Conservation (phyloP, 2,888 invertebrate genomes). For the Mesorhabditis spiculigera region DNA sequence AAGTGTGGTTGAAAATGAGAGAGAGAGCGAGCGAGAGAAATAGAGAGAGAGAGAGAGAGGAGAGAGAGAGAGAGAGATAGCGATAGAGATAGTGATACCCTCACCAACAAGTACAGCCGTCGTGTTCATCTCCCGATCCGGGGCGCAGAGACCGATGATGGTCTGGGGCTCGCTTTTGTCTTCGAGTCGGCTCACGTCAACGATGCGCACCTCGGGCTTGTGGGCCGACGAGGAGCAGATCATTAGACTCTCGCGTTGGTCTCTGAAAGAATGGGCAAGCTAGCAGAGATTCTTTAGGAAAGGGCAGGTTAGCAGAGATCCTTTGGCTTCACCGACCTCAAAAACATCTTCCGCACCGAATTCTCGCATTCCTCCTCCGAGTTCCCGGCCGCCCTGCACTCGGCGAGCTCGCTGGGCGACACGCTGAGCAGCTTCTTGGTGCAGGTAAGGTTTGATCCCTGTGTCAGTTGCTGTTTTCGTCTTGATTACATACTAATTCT, state of each 20-base stretch:
- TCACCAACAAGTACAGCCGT: conserved; percentile 85
- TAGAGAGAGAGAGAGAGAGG: no score
- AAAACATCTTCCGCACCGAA: conserved; percentile 25
- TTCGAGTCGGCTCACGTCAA: conserved; percentile 31
- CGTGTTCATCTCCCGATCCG: conserved; percentile 93
- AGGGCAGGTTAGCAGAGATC: no score
- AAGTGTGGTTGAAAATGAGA: no score
- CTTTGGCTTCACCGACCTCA: neutral
- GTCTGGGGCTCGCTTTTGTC: conserved; percentile 36
- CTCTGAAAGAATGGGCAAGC: neutral
- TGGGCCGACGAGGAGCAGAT: conserved; percentile 46
- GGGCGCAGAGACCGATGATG: conserved; percentile 81
- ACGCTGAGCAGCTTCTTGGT: conserved; percentile 39
- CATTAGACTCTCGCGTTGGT: conserved; percentile 8
- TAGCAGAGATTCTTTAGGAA: no score
- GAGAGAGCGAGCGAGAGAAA: no score
- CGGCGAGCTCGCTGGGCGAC: conserved; percentile 37
- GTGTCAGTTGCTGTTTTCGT: no score
- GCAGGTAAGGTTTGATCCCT: no score
- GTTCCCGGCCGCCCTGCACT: conserved; percentile 45
- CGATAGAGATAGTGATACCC: conserved; percentile 18
- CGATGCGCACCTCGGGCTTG: conserved; percentile 47
- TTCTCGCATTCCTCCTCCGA: conserved; percentile 41
- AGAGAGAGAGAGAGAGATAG: neutral
- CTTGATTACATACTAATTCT: conserved; percentile 33